phyloP scores from a whole-genome alignment of 2,113 vertebrate species.

The Anseranas semipalmata region DNA sequence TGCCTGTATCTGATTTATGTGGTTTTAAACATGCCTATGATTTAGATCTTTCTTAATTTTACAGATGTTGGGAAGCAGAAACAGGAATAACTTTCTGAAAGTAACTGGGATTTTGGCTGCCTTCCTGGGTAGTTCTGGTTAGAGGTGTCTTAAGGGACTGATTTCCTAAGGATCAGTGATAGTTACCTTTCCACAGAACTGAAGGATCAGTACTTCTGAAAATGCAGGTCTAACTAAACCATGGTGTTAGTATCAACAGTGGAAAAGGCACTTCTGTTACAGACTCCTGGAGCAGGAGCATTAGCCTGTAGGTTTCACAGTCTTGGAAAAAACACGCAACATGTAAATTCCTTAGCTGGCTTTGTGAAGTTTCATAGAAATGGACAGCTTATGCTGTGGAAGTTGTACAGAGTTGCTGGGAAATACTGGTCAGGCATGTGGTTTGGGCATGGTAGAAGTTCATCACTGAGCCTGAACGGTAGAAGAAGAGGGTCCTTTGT shows the following conservation, averaged over 20 bases:
- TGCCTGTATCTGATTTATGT: neutral
- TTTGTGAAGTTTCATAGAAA: neutral
- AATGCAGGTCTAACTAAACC: neutral
- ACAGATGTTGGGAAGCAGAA: neutral
- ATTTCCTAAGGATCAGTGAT: neutral
- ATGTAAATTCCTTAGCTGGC: neutral
- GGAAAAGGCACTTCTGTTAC: neutral
- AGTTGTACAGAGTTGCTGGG: neutral
- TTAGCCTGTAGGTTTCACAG: neutral
- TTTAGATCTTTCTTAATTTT: slow-evolving; percentile 14
- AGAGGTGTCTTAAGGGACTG: neutral
- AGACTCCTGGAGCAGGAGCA: neutral
- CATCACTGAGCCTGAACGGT: neutral
- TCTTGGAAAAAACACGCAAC: neutral
- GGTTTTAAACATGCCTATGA: neutral
- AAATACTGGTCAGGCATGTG: neutral
- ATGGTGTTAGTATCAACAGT: neutral
- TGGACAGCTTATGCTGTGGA: neutral
- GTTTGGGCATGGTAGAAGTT: neutral
- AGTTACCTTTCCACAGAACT: neutral
- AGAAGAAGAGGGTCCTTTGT: neutral
- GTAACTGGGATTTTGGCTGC: neutral
- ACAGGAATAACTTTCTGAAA: neutral
- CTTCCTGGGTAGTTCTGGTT: neutral
- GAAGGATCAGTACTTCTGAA: neutral